Conservation (phyloP, 2,888 invertebrate genomes). For the Steromphala cineraria region DNA sequence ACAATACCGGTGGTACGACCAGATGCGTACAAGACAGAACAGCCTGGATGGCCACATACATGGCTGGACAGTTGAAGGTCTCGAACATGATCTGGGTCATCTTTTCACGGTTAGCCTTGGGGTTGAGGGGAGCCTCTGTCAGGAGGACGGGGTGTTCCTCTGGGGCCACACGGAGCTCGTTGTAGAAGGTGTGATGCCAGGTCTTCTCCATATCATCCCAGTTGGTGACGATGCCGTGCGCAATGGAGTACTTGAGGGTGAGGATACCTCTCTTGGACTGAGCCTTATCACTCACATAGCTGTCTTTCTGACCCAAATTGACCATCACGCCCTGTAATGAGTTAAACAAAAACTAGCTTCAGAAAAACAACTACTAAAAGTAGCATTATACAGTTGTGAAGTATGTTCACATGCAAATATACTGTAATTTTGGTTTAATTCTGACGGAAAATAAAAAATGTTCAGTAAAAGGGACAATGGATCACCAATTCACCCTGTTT, state of each 20-base stretch:
- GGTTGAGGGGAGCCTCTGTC: no score
- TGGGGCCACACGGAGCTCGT: slow-evolving; percentile 76
- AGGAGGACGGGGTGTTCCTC: slow-evolving; percentile 29
- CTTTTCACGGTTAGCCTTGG: no score
- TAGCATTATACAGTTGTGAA: no score
- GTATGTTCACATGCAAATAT: no score
- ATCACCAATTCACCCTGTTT: no score
- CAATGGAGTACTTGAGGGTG: slow-evolving; percentile 71
- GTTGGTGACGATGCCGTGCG: slow-evolving; percentile 72
- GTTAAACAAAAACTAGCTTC: no score
- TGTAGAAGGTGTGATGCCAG: slow-evolving; percentile 74
- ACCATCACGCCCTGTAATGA: no score
- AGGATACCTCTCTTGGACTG: slow-evolving; percentile 70
- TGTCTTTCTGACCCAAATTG: slow-evolving; percentile 69
- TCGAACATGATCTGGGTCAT: no score
- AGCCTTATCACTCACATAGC: slow-evolving; percentile 69
- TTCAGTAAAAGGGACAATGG: no score
- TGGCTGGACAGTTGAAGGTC: slow-evolving; percentile 82
- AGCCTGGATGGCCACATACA: slow-evolving; percentile 95
- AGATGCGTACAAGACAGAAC: slow-evolving; percentile 93
- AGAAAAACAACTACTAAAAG: no score
- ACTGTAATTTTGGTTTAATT: no score
- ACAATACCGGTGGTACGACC: slow-evolving; percentile 96
- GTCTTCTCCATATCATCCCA: slow-evolving; percentile 75
- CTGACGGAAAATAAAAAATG: no score